Evolutionary conservation across 2,113 vertebrate species (phyloP), one percentile per base, ranked within the genome.

Genomic region (Passer domesticus): DNA sequence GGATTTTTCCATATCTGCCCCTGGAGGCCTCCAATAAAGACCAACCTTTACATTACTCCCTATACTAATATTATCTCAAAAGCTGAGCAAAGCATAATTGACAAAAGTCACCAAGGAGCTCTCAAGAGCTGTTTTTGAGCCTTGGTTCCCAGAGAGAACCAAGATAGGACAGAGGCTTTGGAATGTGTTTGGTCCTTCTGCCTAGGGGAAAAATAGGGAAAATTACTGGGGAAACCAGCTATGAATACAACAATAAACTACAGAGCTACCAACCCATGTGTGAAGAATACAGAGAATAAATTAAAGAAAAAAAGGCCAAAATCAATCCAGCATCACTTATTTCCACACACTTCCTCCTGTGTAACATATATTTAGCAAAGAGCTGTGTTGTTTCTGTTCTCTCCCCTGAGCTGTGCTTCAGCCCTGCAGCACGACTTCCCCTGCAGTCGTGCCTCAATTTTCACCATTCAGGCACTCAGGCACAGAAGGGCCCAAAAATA

Each of bases 401-500:
- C 52, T 52, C 44, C 47, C 63, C 76, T 46, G 8, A 68, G 79
- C 75, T 44, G n/a, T 41, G 46, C 52, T 10, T 77, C 69, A 72
- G 52, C 18, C 63, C 58, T 85, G 39, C 2, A 91, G 90, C 95
- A 94, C 63, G 33, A 94, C 53, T 88, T 88, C 63, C 83, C 50
- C 86, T 28, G 75, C 21, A 53, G 30, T 92, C 50, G 11, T 86
- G 84, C 75, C 79, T 70, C 30, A 70, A 81, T 53, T 83, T 70
- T 67, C 92, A 88, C 9, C 7, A 90, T 41, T 82, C 23, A 55
- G 68, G 69, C 91, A 83, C 66, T 86, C 30, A 50, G 27, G 70
- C 49, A 58, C 16, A 67, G 5, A 91, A 82, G 27, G 18, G 63
- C 39, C 89, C 93, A 92, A 92, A 97, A 95, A 95, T 95, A 95